A percentile compares a stretch with the other conserved stretches of the same genome.
Evolutionary conservation across 1,140 invertebrate species (phyloP).

Genomic region (Portunus trituberculatus): DNA sequence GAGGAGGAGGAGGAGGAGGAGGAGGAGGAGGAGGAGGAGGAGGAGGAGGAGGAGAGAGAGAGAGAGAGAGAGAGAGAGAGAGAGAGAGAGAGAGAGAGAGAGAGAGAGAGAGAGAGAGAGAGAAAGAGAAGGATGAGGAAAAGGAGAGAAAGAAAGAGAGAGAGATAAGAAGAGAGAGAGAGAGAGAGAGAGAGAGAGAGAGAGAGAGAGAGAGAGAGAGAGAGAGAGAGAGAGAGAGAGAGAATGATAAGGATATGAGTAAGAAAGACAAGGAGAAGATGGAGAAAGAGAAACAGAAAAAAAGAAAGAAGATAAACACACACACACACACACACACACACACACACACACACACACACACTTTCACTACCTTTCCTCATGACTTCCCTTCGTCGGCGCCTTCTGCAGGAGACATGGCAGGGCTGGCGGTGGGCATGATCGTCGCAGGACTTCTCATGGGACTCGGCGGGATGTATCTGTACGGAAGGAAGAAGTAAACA

Average conservation of each 20-base stretch:
- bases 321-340: too few species aligned
- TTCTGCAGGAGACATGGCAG: constrained; percentile 52
- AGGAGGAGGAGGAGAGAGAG: neutral
- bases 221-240: too few species aligned
- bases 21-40: neutral
- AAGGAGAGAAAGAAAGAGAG: constrained; percentile 48
- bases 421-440: constrained; percentile 44
- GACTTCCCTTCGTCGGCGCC: neutral
- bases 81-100: neutral
- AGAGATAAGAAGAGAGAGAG: constrained; percentile 22
- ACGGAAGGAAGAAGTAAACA: neutral
- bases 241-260: too few species aligned
- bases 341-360: too few species aligned
- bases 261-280: too few species aligned
- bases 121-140: neutral
- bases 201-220: neutral
- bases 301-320: too few species aligned
- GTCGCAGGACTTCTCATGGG: constrained; percentile 16
- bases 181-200: neutral
- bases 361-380: too few species aligned
- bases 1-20: neutral
- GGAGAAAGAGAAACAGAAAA: too few species aligned
- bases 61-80: neutral
- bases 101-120: too few species aligned
- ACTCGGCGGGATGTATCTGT: constrained; percentile 21